Evolutionary conservation across 2,797 vertebrate genomes (phyloP).

Genomic region (Clarias platycephalus): DNA sequence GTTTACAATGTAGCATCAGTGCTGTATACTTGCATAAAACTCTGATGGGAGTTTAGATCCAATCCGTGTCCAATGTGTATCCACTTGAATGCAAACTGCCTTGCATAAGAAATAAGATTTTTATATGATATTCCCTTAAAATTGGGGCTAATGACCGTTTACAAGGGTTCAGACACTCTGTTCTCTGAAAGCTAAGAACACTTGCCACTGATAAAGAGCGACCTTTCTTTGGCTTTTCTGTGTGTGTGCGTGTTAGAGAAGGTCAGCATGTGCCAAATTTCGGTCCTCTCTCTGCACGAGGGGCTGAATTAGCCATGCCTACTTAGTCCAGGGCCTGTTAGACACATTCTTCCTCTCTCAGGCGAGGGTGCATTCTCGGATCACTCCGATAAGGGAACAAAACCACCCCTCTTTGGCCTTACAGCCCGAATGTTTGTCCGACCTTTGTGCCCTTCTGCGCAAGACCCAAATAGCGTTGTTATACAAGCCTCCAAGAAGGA

Average conservation of each 20-base stretch:
- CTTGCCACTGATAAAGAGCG: background rate
- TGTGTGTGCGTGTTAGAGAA: slow-evolving; percentile 6
- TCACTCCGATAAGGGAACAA: slow-evolving; percentile 45
- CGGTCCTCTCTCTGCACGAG: background rate
- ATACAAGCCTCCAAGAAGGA: slow-evolving; percentile 14
- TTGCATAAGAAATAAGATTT: background rate
- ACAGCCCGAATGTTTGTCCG: slow-evolving; percentile 18
- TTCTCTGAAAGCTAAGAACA: slow-evolving; percentile 13
- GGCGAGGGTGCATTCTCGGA: slow-evolving; percentile 2
- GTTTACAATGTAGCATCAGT: background rate
- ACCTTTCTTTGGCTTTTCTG: background rate
- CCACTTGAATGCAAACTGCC: slow-evolving; percentile 8
- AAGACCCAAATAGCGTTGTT: slow-evolving; percentile 8
- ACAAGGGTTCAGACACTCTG: background rate
- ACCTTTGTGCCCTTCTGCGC: slow-evolving; percentile 19
- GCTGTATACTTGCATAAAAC: background rate
- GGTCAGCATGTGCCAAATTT: slow-evolving; percentile 16
- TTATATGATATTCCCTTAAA: background rate
- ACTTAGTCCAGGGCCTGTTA: background rate
- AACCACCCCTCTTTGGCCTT: slow-evolving; percentile 35
- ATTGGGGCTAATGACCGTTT: background rate
- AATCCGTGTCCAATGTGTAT: background rate
- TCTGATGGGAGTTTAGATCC: background rate
- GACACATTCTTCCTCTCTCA: slow-evolving; percentile 12
- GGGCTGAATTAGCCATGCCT: slow-evolving; percentile 20